Conservation (phyloP, 1,140 invertebrate genomes). For the Halesus radiatus region DNA sequence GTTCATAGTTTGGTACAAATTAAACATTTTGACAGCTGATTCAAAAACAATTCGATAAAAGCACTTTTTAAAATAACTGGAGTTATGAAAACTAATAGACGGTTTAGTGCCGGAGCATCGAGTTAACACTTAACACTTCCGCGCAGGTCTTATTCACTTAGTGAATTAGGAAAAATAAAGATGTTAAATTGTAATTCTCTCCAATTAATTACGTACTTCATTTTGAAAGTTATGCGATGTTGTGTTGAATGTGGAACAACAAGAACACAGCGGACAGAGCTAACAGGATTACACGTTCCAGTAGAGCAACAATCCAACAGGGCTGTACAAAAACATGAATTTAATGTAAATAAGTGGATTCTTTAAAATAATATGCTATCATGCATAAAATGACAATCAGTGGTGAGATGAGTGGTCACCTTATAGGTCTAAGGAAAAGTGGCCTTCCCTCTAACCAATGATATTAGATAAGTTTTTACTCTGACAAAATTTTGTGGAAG, state of each 20-base stretch:
- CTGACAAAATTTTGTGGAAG: too few relatives aligned
- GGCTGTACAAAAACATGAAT: slow-evolving; percentile 1
- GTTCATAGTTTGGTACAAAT: slow-evolving; percentile 81
- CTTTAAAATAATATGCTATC: too few relatives aligned
- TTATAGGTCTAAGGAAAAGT: too few relatives aligned
- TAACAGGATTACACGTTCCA: slow-evolving; percentile 46
- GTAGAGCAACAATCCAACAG: slow-evolving; percentile 33
- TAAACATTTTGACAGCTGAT: slow-evolving; percentile 75
- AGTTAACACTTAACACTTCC: background rate
- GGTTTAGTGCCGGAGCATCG: background rate
- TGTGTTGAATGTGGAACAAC: slow-evolving; percentile 21
- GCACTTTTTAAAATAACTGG: too few relatives aligned
- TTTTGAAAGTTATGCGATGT: slow-evolving; percentile 11
- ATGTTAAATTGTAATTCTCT: background rate
- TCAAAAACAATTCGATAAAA: background rate
- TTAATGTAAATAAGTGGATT: too few relatives aligned
- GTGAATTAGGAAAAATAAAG: too few relatives aligned
- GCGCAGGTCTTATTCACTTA: background rate
- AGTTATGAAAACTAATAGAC: background rate
- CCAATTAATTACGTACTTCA: slow-evolving; percentile 33
- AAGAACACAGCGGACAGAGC: slow-evolving; percentile 17
- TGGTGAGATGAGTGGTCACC: too few relatives aligned
- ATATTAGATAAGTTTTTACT: too few relatives aligned
- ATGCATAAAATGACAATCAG: too few relatives aligned
- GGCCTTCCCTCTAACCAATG: too few relatives aligned